Conservation (phyloP, 2,888 invertebrate genomes). For the Drosophila silvestris region DNA sequence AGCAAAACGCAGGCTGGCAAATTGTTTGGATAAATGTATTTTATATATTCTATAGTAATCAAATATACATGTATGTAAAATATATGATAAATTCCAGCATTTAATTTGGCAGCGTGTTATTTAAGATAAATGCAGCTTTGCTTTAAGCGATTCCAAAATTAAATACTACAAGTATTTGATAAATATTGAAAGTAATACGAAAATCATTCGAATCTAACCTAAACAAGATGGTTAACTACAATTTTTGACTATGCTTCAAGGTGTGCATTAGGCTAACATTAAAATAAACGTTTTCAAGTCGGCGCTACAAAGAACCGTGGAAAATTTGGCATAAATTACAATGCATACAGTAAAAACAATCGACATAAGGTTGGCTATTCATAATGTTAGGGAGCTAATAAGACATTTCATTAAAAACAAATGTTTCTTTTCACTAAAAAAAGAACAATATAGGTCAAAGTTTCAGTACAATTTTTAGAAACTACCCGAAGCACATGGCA, state of each 20-base stretch:
- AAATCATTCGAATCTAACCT: slow-evolving; percentile 5
- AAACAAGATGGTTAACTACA: not conserved
- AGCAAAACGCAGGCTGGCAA: slow-evolving; percentile 27
- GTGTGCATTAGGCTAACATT: slow-evolving; percentile 13
- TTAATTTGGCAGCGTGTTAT: slow-evolving; percentile 22
- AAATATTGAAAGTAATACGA: slow-evolving; percentile 20
- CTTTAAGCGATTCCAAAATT: slow-evolving; percentile 59
- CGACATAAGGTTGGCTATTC: slow-evolving; percentile 21
- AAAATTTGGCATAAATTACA: slow-evolving; percentile 19
- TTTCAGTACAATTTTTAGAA: slow-evolving; percentile 27
- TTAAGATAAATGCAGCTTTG: slow-evolving; percentile 49
- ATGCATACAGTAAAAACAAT: slow-evolving; percentile 13
- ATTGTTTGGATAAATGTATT: slow-evolving; percentile 10
- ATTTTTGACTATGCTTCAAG: slow-evolving; percentile 22
- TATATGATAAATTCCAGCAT: slow-evolving; percentile 8
- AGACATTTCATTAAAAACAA: slow-evolving; percentile 6
- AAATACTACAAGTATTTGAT: slow-evolving; percentile 30
- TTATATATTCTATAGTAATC: slow-evolving; percentile 3
- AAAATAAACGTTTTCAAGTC: not conserved
- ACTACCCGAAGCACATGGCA: slow-evolving; percentile 29
- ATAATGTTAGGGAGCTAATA: slow-evolving; percentile 19
- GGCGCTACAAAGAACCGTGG: slow-evolving; percentile 33
- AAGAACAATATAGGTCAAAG: slow-evolving; percentile 5
- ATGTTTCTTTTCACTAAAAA: slow-evolving; percentile 5
- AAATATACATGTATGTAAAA: slow-evolving; percentile 14